A percentile compares a stretch with the other conserved stretches of the same genome.
Conservation (phyloP, 2,888 invertebrate species). For the Platycheirus rosarum region DNA sequence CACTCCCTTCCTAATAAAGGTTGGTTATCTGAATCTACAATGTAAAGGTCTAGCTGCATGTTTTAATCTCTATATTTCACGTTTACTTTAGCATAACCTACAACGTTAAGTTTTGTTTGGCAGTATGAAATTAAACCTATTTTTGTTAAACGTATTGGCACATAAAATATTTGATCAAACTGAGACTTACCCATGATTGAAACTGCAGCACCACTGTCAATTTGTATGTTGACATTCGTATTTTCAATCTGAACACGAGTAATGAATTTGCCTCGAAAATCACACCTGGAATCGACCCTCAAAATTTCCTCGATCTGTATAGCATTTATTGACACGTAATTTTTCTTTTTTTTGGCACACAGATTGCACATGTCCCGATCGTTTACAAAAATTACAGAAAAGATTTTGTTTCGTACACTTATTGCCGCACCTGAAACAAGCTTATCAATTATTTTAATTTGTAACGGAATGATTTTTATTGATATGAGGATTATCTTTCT, state of each 20-base stretch:
- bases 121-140: slow-evolving; percentile 22
- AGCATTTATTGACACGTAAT: neutral
- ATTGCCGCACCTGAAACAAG: too few species aligned
- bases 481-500: too few species aligned
- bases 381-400: slow-evolving; percentile 27
- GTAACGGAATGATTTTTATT: too few species aligned
- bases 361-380: slow-evolving; percentile 26
- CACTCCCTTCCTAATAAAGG: slow-evolving; percentile 15
- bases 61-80: slow-evolving; percentile 11
- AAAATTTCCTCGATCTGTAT: slow-evolving; percentile 27
- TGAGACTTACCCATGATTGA: slow-evolving; percentile 25
- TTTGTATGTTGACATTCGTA: slow-evolving; percentile 11
- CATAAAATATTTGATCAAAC: slow-evolving; percentile 17
- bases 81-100: slow-evolving; percentile 6
- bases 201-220: slow-evolving; percentile 32
- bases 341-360: slow-evolving; percentile 25
- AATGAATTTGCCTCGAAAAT: slow-evolving; percentile 26
- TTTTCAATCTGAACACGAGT: slow-evolving; percentile 18
- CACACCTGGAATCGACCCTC: slow-evolving; percentile 18
- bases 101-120: slow-evolving; percentile 8
- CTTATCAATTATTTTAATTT: too few species aligned
- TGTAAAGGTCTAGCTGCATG: slow-evolving; percentile 8
- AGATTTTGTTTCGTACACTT: too few species aligned
- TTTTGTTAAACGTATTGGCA: slow-evolving; percentile 18
- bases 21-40: slow-evolving; percentile 11